Evolutionary conservation across 1,140 invertebrate species (phyloP), one percentile per base, ranked within the genome.

Genomic region (Calephelis virginiensis): DNA sequence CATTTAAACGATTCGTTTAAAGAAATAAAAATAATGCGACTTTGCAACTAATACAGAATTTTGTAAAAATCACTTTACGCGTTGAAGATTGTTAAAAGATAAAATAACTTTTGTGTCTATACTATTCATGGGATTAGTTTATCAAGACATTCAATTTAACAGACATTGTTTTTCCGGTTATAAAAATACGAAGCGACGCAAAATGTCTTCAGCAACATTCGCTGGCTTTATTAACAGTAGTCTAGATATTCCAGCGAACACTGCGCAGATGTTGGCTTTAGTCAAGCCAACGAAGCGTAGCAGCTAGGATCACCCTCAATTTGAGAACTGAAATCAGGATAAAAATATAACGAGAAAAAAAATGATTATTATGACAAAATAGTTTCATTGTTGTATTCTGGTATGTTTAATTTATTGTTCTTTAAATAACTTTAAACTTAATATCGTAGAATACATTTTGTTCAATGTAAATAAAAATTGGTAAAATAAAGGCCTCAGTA

Each of bases 261-360:
- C 49, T 49, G 63, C 66, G 64, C 68, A 70, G 64, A 70, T 70
- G 68, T 66, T 64, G 60, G 64, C 68, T 66, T 46, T 64, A 69
- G 67, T 69, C 63, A 65, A 50, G 37, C 48, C 50, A 66, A 48
- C 64, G 60, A 64, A 70, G 68, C 64, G 48, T 64, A 49, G 38
- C 14, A 38, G n/a, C 28, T 50, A 64, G 49, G 12, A n/a, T 11
- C n/a, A 37, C 63, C 38, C 38, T 40, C 38, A 38, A n/a, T 40
- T 8, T 13, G 13, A 14, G 6, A 11, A 40, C 38, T 10, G 5
- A 53, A 43, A 40, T 38, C 28, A 43, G 48, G 47, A 64, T 14
- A 38, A 49, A 38, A 37, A 4, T 62, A 14, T 28, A 28, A 28
- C 5, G 2, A 28, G 2, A 28, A 28, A 28, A 28, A 28, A 28